These are phyloP conservation scores for Leptopilina myrica DNA, from an alignment of 2,888 invertebrate species.

Conservation along the genomic window DNA sequence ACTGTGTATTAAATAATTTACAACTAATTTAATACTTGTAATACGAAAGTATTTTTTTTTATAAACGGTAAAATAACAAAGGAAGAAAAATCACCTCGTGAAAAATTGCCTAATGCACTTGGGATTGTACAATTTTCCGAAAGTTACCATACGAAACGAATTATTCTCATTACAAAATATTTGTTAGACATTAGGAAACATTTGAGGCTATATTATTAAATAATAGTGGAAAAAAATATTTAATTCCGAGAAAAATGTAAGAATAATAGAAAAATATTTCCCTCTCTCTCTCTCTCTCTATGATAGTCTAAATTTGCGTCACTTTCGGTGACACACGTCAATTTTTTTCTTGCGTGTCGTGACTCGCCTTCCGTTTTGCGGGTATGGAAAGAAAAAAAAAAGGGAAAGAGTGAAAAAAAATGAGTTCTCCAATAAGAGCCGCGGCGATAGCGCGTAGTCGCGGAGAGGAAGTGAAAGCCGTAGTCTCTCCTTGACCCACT, in stretches of 20 bases:
- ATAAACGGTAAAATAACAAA: too few species aligned
- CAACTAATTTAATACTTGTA: too few species aligned
- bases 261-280: too few species aligned
- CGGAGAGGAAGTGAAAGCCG: conserved; percentile 76
- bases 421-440: conserved; percentile 54
- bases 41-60: too few species aligned
- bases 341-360: not conserved
- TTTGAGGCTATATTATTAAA: not conserved
- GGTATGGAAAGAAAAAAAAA: conserved; percentile 23
- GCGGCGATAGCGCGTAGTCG: conserved; percentile 62
- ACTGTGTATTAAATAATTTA: too few species aligned
- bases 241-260: too few species aligned
- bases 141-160: too few species aligned
- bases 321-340: conserved; percentile 18
- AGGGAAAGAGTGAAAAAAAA: conserved; percentile 45
- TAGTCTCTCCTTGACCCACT: conserved; percentile 76
- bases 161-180: not conserved
- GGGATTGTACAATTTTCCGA: too few species aligned
- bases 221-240: not conserved
- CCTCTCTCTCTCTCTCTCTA: too few species aligned
- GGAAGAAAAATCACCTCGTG: too few species aligned
- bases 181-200: not conserved
- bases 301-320: not conserved
- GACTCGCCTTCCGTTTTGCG: conserved; percentile 35
- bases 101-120: too few species aligned